Percentiles rank a stretch among this genome's conserved stretches.
phyloP scores from a whole-genome alignment of 2,797 vertebrate species.

The Vespertilio murinus region DNA sequence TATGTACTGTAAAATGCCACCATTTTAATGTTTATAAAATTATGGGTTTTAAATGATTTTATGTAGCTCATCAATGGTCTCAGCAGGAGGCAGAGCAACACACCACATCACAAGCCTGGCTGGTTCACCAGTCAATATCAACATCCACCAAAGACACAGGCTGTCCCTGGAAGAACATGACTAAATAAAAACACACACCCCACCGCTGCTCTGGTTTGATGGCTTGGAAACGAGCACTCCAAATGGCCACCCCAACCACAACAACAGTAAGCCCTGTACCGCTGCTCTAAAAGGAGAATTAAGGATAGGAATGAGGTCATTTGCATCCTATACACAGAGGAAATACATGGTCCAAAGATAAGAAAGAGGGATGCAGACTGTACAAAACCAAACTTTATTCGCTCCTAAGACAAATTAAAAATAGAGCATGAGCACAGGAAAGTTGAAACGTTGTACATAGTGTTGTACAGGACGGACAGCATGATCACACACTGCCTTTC shows the following conservation, averaged over 20 bases:
- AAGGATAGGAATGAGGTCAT: not conserved
- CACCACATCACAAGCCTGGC: conserved; percentile 12
- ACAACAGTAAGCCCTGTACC: conserved; percentile 29
- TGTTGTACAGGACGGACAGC: not conserved
- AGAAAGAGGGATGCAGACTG: not conserved
- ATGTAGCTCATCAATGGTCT: conserved; percentile 52
- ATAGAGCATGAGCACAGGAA: not conserved
- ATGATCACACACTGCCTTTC: not conserved
- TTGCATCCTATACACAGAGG: not conserved
- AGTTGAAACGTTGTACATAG: not conserved
- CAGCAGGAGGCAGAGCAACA: conserved; percentile 63
- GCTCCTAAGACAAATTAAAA: not conserved
- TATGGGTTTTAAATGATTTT: conserved; percentile 29
- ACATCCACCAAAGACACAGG: not conserved
- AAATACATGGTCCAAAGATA: not conserved
- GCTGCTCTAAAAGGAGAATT: not conserved
- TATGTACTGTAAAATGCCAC: conserved; percentile 52
- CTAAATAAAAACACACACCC: conserved; percentile 20
- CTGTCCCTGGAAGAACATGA: not conserved
- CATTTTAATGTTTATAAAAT: conserved; percentile 61
- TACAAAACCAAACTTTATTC: not conserved
- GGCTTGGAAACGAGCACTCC: conserved; percentile 47
- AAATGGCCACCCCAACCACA: not conserved
- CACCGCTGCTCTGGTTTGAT: not conserved
- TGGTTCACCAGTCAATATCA: conserved; percentile 54